Conservation (phyloP, 2,888 invertebrate genomes). For the Zaprionus obscuricornis region DNA sequence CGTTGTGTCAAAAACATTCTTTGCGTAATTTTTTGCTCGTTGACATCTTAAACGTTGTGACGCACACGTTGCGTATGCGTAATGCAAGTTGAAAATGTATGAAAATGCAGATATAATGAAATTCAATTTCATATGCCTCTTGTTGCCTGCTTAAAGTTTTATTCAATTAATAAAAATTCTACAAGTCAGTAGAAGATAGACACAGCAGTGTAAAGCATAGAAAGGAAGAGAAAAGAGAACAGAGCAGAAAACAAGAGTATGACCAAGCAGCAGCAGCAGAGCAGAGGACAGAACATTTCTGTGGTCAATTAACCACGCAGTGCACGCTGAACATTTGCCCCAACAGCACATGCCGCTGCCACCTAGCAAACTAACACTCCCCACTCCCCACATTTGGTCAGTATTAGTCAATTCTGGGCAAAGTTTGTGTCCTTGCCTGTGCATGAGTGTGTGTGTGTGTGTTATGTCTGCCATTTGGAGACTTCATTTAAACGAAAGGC, state of each 20-base stretch:
- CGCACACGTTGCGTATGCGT: slow-evolving; percentile 17
- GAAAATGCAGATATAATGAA: slow-evolving; percentile 24
- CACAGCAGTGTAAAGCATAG: too few relatives aligned
- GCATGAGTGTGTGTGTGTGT: neutral
- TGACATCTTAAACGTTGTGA: neutral
- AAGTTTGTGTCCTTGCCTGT: slow-evolving; percentile 40
- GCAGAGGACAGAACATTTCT: slow-evolving; percentile 14
- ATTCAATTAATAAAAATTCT: slow-evolving; percentile 58
- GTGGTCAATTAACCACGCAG: slow-evolving; percentile 66
- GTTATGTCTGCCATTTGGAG: slow-evolving; percentile 39
- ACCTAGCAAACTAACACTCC: too few relatives aligned
- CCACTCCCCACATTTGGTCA: too few relatives aligned
- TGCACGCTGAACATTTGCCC: slow-evolving; percentile 24
- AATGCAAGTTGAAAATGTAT: slow-evolving; percentile 17
- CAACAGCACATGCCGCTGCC: too few relatives aligned
- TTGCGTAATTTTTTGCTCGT: slow-evolving; percentile 6
- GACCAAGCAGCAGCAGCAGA: too few relatives aligned
- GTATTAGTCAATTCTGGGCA: slow-evolving; percentile 19
- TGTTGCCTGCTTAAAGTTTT: slow-evolving; percentile 35
- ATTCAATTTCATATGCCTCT: slow-evolving; percentile 25
- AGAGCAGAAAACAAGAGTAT: too few relatives aligned
- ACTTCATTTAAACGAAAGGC: slow-evolving; percentile 61
- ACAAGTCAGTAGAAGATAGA: slow-evolving; percentile 1
- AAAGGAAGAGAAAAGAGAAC: too few relatives aligned
- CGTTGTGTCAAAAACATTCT: too few relatives aligned